A percentile compares a stretch with the other conserved stretches of the same genome.
Conservation (phyloP, 2,797 vertebrate genomes). For the Characodon lateralis region DNA sequence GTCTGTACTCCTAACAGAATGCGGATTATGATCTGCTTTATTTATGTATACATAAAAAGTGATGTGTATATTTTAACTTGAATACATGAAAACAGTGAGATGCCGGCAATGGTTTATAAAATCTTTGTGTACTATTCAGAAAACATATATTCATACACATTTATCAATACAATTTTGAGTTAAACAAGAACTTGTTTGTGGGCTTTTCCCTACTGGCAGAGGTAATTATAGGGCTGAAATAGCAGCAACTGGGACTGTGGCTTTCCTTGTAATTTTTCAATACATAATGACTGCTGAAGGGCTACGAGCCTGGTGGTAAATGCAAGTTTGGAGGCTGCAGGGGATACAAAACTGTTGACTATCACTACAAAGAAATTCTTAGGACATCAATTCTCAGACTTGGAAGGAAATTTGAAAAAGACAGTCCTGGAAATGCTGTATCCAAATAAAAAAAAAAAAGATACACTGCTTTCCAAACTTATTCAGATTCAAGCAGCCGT, state of each 20-base stretch:
- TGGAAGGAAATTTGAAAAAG: slow-evolving; percentile 7
- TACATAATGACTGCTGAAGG: slow-evolving; percentile 51
- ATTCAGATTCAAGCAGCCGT: not conserved
- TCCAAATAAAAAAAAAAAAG: not conserved
- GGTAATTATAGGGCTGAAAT: slow-evolving; percentile 36
- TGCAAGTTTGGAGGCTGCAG: slow-evolving; percentile 42
- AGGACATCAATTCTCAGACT: slow-evolving; percentile 27
- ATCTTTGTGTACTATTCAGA: not conserved
- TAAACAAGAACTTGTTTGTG: slow-evolving; percentile 3
- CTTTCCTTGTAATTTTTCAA: slow-evolving; percentile 57
- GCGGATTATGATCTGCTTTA: not conserved
- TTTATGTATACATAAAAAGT: not conserved
- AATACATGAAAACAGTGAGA: not conserved
- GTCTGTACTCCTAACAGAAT: slow-evolving; percentile 37
- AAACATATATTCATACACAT: not conserved
- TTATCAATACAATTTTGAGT: not conserved
- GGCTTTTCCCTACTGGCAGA: slow-evolving; percentile 23
- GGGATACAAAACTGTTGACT: slow-evolving; percentile 57
- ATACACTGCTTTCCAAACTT: not conserved
- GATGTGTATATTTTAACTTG: not conserved
- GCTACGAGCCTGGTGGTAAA: slow-evolving; percentile 44
- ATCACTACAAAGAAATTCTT: slow-evolving; percentile 45
- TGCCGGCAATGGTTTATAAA: not conserved
- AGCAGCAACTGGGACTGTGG: slow-evolving; percentile 43
- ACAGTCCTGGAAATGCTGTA: not conserved